Base-by-base conservation (phyloP, 2,113 vertebrate genomes). In the Podiceps cristatus region DNA sequence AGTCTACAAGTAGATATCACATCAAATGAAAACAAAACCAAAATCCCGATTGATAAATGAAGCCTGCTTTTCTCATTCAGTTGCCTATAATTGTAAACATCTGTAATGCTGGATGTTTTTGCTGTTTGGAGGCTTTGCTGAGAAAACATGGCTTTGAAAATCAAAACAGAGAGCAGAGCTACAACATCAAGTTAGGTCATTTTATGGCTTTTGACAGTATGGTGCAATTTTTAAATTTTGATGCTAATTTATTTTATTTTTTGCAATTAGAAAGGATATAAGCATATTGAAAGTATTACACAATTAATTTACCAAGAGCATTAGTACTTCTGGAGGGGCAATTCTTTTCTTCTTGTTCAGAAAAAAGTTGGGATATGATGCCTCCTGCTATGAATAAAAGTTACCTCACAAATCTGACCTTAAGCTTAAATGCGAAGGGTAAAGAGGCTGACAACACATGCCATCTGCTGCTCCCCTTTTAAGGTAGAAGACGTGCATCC, bases 11-110 rank as follows among this genome's bases (percentile, higher is more conserved):
- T 84, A 95, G 91, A 88, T 62, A 74, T 89, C 95, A 79, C 75
- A 72, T 94, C 93, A 96, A 96, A 97, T 95, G 92, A 97, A 98
- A 97, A 82, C 92, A 96, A 97, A 97, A 88, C 3, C 89, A 95
- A 96, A 96, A 95, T 93, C 87, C 76, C 89, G 88, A 95, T 27
- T 88, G 94, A 97, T 96, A 97, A 95, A 95, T 86, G 90, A 97
- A 93, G 64, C 60, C 79, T 97, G 64, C 25, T 64, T 96, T 95
- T 95, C 90, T 94, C 59, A 76, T 94, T 96, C 89, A 56, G 56
- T 86, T 97, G 85, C 73, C 64, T 90, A 0, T 98, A 98, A 98
- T 91, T 97, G 66, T 95, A 97, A 97, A 96, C 96, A 97, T 97
- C 75, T 97, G 96, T 82, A 94, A 63, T 53, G 77, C 53, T 96